phyloP scores from a whole-genome alignment of 2,113 vertebrate species.

The Serilophus lunatus region DNA sequence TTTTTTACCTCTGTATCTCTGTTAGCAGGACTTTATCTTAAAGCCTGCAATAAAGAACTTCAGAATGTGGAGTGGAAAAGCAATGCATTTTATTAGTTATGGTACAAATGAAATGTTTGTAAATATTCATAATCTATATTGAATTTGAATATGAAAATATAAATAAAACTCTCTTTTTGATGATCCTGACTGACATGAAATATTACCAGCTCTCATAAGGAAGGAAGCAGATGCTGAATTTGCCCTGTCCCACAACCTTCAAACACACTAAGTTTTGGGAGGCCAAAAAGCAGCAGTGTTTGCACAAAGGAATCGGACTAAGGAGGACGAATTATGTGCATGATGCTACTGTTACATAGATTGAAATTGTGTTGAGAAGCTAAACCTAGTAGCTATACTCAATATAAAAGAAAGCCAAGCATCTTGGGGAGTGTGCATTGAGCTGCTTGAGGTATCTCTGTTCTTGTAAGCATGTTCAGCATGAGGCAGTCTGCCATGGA shows the following conservation, averaged over 20 bases:
- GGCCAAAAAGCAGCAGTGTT: neutral
- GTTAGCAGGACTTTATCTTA: slow-evolving; percentile 53
- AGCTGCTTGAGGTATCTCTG: neutral
- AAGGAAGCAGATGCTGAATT: neutral
- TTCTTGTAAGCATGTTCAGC: neutral
- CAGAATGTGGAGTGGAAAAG: slow-evolving; percentile 55
- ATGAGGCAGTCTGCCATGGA: neutral
- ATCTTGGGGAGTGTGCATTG: neutral
- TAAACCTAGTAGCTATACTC: neutral
- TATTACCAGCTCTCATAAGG: neutral
- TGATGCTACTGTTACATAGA: neutral
- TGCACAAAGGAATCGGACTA: neutral
- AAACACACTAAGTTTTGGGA: neutral
- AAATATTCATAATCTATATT: slow-evolving; percentile 79
- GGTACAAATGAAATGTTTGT: slow-evolving; percentile 68
- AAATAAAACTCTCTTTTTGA: slow-evolving; percentile 79
- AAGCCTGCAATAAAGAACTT: slow-evolving; percentile 34
- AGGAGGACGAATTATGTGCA: neutral
- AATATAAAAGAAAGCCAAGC: neutral
- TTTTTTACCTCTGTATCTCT: slow-evolving; percentile 66
- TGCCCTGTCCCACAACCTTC: neutral
- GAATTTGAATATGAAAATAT: slow-evolving; percentile 77
- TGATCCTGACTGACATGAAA: slow-evolving; percentile 20
- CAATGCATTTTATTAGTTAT: slow-evolving; percentile 60
- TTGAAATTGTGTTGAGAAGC: neutral